Evolutionary conservation across 2,888 invertebrate species (phyloP).

Genomic region (Gortyna flavago): DNA sequence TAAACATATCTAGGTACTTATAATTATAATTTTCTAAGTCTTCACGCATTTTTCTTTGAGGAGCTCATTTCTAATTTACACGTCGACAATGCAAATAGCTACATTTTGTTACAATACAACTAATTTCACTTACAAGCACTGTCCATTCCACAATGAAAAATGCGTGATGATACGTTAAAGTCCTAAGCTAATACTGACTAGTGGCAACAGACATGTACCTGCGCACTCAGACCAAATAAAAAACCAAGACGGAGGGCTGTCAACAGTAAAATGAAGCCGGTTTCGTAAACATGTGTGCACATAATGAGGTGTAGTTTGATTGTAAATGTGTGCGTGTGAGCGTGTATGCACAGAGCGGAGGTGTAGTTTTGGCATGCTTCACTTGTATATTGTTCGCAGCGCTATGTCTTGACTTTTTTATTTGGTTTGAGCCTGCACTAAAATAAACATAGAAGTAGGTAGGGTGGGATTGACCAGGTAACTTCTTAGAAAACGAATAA

Average conservation of each 20-base stretch:
- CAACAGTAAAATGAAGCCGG: no score
- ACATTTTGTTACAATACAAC: neutral
- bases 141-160: constrained; percentile 14
- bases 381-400: no score
- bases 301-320: no score
- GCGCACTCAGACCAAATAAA: no score
- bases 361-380: no score
- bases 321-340: no score
- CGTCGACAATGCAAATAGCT: neutral
- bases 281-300: no score
- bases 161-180: neutral
- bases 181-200: constrained; percentile 20
- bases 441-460: neutral
- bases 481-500: neutral
- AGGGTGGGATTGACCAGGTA: neutral
- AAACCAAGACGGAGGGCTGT: no score
- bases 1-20: neutral
- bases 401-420: no score
- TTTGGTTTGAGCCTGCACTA: no score
- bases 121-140: constrained; percentile 2
- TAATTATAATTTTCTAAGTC: neutral
- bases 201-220: neutral
- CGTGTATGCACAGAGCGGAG: no score
- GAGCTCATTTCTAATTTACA: neutral
- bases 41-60: neutral